Percentiles rank a stretch among this genome's conserved stretches.
Evolutionary conservation across 2,113 vertebrate genomes (phyloP).

Genomic region (Burhinus bistriatus): DNA sequence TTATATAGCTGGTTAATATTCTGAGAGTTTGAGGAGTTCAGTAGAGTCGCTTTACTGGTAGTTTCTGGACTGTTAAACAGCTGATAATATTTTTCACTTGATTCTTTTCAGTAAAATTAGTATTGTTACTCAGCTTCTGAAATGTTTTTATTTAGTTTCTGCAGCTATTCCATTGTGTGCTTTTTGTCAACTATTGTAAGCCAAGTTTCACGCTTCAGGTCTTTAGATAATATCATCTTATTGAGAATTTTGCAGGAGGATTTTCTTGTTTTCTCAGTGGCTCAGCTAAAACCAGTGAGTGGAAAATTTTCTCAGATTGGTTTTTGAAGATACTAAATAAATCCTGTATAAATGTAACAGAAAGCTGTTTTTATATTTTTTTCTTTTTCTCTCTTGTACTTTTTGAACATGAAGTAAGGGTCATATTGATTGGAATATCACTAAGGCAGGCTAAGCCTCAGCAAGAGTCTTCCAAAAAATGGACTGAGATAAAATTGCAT

Average conservation of each 20-base stretch:
- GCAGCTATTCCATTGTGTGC: conserved; percentile 50
- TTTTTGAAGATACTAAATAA: conserved; percentile 87
- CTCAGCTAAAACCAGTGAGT: conserved; percentile 85
- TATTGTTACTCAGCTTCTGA: conserved; percentile 34
- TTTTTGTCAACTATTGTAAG: conserved; percentile 74
- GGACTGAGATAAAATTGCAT: conserved; percentile 61
- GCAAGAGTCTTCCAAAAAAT: conserved; percentile 71
- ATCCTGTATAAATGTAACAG: conserved; percentile 82
- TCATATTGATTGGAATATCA: conserved; percentile 78
- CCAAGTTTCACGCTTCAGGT: conserved; percentile 85
- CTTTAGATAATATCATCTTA: conserved; percentile 88
- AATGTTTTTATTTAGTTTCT: conserved; percentile 71
- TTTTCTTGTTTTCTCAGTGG: conserved; percentile 85
- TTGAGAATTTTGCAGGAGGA: conserved; percentile 84
- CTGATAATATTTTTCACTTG: conserved; percentile 15
- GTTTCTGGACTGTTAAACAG: conserved; percentile 43
- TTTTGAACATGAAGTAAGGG: conserved; percentile 71
- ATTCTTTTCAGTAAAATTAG: conserved; percentile 51
- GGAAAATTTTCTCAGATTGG: conserved; percentile 93
- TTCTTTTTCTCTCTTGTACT: conserved; percentile 53
- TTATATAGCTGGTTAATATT: background rate
- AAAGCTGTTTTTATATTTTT: conserved; percentile 64
- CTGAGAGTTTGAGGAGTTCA: background rate
- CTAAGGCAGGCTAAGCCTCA: conserved; percentile 73
- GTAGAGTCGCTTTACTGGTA: background rate